Percentiles rank a stretch among this genome's conserved stretches.
These are phyloP conservation scores for Semnornis frantzii DNA, from an alignment of 2,113 vertebrate genomes.

Conservation along the genomic window DNA sequence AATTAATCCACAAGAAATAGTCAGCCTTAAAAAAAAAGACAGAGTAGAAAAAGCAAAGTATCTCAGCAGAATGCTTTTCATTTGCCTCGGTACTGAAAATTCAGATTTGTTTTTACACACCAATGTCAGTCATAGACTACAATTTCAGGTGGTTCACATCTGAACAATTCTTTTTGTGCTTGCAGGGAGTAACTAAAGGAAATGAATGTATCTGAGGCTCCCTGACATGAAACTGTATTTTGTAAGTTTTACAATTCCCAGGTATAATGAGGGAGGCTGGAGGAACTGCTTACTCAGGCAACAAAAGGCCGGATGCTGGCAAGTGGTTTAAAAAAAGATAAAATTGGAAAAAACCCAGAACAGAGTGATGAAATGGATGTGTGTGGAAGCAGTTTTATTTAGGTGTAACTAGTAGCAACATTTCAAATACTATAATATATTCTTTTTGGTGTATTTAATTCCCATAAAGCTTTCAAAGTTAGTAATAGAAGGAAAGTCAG, in stretches of 20 bases:
- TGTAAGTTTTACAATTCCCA: neutral
- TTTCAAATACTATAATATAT: neutral
- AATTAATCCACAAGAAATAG: constrained; percentile 67
- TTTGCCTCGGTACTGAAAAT: constrained; percentile 28
- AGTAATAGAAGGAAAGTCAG: neutral
- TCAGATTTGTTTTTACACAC: neutral
- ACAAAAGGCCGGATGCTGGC: neutral
- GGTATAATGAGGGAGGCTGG: neutral
- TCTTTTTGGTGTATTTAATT: neutral
- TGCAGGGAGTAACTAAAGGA: neutral
- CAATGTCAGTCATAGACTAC: neutral
- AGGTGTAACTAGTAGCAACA: neutral
- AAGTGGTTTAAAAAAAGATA: neutral
- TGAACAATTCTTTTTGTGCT: neutral
- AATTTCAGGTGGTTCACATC: constrained; percentile 33
- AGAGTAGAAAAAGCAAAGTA: constrained; percentile 46
- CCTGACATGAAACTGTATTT: neutral
- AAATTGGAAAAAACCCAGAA: neutral
- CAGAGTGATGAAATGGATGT: neutral
- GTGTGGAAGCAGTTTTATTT: neutral
- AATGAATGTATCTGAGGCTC: neutral
- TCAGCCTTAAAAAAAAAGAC: neutral
- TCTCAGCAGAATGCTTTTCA: constrained; percentile 44
- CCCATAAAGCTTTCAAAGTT: neutral
- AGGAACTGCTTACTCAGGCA: neutral